Conservation (phyloP, 1,140 invertebrate species). For the Lepidurus couesii region DNA sequence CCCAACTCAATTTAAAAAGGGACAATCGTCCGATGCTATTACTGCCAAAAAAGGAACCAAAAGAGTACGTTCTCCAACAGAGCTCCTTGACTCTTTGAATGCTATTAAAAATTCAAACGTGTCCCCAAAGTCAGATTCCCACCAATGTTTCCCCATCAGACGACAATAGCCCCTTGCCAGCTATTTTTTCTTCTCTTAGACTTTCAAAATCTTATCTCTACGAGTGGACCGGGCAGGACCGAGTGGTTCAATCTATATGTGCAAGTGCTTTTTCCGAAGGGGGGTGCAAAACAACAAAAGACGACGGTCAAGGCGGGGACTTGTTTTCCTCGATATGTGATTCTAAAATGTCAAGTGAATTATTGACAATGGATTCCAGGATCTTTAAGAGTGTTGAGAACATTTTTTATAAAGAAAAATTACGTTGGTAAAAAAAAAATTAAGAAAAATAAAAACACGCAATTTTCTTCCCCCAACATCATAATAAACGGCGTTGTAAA, state of each 20-base stretch:
- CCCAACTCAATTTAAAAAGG: conserved; percentile 9
- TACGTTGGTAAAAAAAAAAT: too few species aligned
- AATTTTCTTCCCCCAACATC: background rate
- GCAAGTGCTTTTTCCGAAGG: too few species aligned
- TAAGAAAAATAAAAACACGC: background rate
- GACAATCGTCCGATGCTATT: background rate
- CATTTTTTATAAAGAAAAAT: too few species aligned
- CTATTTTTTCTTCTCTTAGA: background rate
- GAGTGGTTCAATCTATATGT: too few species aligned
- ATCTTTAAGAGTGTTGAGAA: too few species aligned
- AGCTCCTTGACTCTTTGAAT: background rate
- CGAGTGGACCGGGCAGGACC: background rate
- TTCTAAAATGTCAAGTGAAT: background rate
- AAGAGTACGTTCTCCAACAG: background rate
- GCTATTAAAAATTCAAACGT: background rate
- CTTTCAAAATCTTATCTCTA: background rate
- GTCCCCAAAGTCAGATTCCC: background rate
- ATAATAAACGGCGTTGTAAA: background rate
- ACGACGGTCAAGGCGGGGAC: background rate
- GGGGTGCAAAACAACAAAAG: background rate
- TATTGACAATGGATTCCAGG: background rate
- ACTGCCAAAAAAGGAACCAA: background rate
- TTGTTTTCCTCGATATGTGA: too few species aligned
- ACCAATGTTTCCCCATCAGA: background rate
- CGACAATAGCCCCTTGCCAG: background rate